These are phyloP conservation scores for Polydrusus cervinus DNA, from an alignment of 2,888 invertebrate genomes.

Conservation along the genomic window DNA sequence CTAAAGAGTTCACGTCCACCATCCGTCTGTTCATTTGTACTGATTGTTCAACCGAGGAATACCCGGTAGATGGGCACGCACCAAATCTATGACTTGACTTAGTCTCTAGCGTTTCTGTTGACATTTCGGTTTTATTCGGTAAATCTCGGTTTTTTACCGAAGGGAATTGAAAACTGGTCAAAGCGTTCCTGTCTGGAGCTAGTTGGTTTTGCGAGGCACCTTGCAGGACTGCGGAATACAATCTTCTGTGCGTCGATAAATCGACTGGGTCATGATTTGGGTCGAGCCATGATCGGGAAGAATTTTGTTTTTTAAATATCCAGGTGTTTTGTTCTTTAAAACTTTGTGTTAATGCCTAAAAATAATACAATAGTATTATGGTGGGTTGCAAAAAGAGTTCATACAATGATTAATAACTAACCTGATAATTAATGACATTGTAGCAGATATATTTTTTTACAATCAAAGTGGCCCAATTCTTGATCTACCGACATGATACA, in stretches of 20 bases:
- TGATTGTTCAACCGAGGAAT: slow-evolving; percentile 16
- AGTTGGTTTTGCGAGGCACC: slow-evolving; percentile 56
- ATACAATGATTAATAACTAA: too few relatives aligned
- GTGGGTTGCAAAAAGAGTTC: too few relatives aligned
- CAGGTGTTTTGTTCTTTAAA: slow-evolving; percentile 60
- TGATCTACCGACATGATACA: too few relatives aligned
- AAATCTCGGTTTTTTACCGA: slow-evolving; percentile 18
- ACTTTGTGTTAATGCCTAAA: slow-evolving; percentile 53
- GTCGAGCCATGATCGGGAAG: slow-evolving; percentile 34
- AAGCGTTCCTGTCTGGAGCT: not conserved
- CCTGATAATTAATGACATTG: too few relatives aligned
- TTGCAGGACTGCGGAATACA: slow-evolving; percentile 70
- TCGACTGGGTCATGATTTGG: slow-evolving; percentile 25
- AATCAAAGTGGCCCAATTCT: too few relatives aligned
- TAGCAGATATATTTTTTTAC: too few relatives aligned
- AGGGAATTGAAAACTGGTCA: slow-evolving; percentile 33
- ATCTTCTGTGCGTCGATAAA: slow-evolving; percentile 56
- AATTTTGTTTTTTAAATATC: slow-evolving; percentile 50
- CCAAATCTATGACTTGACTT: slow-evolving; percentile 3
- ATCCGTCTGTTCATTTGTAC: slow-evolving; percentile 24
- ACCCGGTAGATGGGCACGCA: not conserved
- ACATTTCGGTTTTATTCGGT: slow-evolving; percentile 25
- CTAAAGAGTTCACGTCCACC: slow-evolving; percentile 11
- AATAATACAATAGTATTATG: not conserved
- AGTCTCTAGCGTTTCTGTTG: slow-evolving; percentile 31